Evolutionary conservation across 2,797 vertebrate species (phyloP).

Genomic region (Oreochromis grahami): DNA sequence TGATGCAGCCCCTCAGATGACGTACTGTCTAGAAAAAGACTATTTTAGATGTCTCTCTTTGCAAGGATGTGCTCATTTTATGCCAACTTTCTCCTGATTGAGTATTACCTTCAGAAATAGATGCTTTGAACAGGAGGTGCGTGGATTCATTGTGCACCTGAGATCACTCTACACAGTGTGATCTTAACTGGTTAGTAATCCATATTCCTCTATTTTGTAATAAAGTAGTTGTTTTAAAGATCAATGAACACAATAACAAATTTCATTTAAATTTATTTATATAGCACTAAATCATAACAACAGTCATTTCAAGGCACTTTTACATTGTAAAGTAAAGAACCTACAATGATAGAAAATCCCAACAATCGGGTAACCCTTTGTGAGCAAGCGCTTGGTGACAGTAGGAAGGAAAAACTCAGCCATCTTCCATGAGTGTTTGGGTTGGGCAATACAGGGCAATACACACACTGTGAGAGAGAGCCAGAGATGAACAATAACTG

Average conservation of each 20-base stretch:
- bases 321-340: not conserved
- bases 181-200: not conserved
- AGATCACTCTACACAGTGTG: not conserved
- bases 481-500: not conserved
- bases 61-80: not conserved
- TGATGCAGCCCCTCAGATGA: not conserved
- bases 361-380: not conserved
- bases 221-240: not conserved
- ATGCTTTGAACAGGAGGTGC: not conserved
- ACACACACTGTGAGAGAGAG: not conserved
- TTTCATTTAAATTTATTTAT: not conserved
- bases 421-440: no score
- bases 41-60: not conserved
- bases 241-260: not conserved
- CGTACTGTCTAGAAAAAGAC: not conserved
- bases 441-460: not conserved
- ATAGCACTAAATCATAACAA: not conserved
- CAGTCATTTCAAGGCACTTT: not conserved
- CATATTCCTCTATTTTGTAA: not conserved
- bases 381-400: not conserved
- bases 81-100: not conserved
- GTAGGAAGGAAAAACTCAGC: not conserved
- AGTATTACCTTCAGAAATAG: not conserved
- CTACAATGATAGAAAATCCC: not conserved
- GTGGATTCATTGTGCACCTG: not conserved